phyloP scores from a whole-genome alignment of 2,113 vertebrate genomes.

The Dicrurus megarhynchus region DNA sequence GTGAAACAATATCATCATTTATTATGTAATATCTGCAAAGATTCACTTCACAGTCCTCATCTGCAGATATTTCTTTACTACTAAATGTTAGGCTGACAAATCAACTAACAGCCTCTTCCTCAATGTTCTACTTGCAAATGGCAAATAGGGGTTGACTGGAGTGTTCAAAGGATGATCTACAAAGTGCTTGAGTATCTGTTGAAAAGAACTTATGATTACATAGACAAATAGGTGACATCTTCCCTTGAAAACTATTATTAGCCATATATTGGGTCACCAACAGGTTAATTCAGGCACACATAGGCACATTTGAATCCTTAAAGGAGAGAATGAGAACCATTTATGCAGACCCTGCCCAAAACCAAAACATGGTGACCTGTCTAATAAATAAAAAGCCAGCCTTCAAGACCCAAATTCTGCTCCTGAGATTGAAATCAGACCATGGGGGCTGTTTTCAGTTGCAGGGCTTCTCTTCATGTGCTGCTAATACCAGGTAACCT shows the following conservation, averaged over 20 bases:
- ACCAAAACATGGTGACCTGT: background rate
- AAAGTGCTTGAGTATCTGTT: background rate
- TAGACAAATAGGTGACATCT: background rate
- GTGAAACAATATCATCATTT: background rate
- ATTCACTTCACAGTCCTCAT: background rate
- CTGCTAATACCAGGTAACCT: background rate
- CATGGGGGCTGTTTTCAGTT: background rate
- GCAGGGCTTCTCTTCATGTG: background rate
- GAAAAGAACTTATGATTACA: background rate
- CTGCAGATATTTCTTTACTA: background rate
- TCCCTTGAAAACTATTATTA: background rate
- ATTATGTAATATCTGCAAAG: background rate
- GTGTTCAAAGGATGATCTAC: background rate
- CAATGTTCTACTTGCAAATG: background rate
- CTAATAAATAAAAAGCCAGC: background rate
- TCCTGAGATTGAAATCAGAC: background rate
- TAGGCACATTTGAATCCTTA: background rate
- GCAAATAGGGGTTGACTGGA: background rate
- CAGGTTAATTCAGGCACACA: background rate
- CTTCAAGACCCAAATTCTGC: background rate
- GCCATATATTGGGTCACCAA: fast-evolving
- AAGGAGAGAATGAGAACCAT: background rate
- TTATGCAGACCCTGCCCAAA: background rate
- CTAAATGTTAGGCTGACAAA: background rate
- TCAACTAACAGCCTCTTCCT: background rate